These are phyloP conservation scores for Bursaphelenchus okinawaensis DNA, from an alignment of 2,888 invertebrate species.

Conservation along the genomic window DNA sequence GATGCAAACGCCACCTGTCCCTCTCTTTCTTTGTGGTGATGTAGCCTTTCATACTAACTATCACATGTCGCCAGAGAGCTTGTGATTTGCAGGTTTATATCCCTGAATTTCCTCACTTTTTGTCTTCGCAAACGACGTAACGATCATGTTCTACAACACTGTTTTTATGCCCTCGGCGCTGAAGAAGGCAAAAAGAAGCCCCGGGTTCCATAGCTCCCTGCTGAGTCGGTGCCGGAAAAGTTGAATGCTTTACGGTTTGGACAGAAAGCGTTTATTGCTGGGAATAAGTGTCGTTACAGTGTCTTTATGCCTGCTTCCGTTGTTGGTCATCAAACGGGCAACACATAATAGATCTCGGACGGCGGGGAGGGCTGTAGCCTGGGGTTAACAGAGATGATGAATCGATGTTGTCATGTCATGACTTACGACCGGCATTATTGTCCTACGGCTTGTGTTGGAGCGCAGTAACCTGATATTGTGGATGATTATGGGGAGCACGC, in stretches of 20 bases:
- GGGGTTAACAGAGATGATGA: background rate
- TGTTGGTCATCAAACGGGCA: too few relatives aligned
- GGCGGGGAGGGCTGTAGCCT: too few relatives aligned
- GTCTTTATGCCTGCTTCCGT: background rate
- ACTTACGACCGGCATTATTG: background rate
- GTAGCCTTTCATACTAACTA: background rate
- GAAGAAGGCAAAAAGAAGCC: background rate
- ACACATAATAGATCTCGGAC: too few relatives aligned
- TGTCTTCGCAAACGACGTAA: background rate
- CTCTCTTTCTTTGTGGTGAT: background rate
- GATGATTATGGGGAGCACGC: background rate
- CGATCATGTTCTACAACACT: background rate
- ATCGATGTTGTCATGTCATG: background rate
- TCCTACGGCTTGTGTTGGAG: background rate
- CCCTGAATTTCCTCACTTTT: background rate
- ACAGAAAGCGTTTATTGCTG: background rate
- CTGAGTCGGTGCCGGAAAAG: background rate
- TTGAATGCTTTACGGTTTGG: background rate
- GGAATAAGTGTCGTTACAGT: background rate
- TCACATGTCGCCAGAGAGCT: background rate
- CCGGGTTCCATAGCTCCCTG: background rate
- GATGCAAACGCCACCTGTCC: background rate
- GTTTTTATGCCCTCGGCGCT: background rate
- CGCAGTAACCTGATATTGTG: background rate
- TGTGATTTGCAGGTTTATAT: background rate